Conservation (phyloP, 2,888 invertebrate species). For the Sarcophaga carnaria region DNA sequence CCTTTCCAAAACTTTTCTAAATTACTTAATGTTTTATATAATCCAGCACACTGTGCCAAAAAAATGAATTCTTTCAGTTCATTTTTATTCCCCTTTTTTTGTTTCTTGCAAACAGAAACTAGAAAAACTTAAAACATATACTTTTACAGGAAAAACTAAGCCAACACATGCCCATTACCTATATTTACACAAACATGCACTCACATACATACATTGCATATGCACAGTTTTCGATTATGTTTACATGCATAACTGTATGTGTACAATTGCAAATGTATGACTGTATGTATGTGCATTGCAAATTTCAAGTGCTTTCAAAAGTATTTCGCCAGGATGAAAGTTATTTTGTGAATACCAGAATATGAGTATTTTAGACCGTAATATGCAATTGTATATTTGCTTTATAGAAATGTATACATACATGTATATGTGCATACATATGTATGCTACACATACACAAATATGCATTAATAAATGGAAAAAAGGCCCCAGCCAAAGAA, state of each 20-base stretch:
- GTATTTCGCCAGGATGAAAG: conserved; percentile 16
- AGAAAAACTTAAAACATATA: conserved; percentile 16
- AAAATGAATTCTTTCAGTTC: too few relatives aligned
- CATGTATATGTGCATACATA: too few relatives aligned
- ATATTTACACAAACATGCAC: neutral
- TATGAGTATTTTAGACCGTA: conserved; percentile 42
- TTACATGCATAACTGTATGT: neutral
- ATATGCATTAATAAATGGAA: conserved; percentile 24
- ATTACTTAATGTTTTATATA: too few relatives aligned
- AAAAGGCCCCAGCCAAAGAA: conserved; percentile 29
- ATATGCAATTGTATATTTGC: conserved; percentile 67
- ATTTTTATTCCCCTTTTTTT: neutral
- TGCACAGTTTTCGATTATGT: neutral
- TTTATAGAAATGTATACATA: conserved; percentile 51
- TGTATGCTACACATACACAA: too few relatives aligned
- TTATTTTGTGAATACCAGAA: conserved; percentile 28
- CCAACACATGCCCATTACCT: conserved; percentile 43
- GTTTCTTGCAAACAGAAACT: conserved; percentile 29
- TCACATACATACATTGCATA: neutral
- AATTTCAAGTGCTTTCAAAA: conserved; percentile 54
- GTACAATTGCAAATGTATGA: neutral
- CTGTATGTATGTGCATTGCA: conserved; percentile 9
- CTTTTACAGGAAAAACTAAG: conserved; percentile 50
- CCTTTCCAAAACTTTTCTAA: too few relatives aligned
- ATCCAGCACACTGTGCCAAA: too few relatives aligned